Evolutionary conservation across 35 echinoderm and acorn worm species (phyloP), one percentile per base, ranked within the genome.

Genomic region (Acanthaster planci): DNA sequence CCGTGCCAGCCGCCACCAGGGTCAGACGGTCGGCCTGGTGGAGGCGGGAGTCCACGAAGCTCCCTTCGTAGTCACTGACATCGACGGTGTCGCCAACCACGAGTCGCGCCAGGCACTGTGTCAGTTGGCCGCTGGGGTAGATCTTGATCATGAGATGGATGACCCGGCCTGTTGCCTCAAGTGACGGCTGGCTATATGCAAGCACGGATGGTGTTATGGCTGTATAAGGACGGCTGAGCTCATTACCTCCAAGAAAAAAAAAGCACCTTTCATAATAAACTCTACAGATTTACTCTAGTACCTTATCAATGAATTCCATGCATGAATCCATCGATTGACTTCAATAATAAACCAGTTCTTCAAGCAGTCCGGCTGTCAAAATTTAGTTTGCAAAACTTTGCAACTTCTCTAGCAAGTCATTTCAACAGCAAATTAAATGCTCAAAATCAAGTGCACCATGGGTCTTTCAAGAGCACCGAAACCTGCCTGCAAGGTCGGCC

Each of bases 41-140:
- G 26, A 89, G 54, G 47, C 85, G 81, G 7, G 53, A 89, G 27
- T 87, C 78, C 50, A 75, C 81, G 60, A 99, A 93, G 36, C 21
- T 89, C 15, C 95, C 96, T 67, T 94, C 88, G 86, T 87, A 86
- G 81, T 99, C 89, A 89, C 96, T 99, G n/a, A 94, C 88, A 23
- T 78, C n/a, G 31, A 99, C 72, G 15, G 44, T 31, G 60, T 91
- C 92, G 82, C 92, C 96, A 91, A 51, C 55, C 53, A 82, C 93
- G 16, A 93, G 79, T 40, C 44, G 77, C 52, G 59, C 84, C 34
- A 97, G 44, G 26, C 82, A 76, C 35, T 89, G 88, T 6, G 95
- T 97, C 22, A 97, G 38, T 5, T 51, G 40, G 14, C 95, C 95
- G 86, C 87, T 72, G 5, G 84, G 81, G 39, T 97, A 97, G 40